A percentile compares a stretch with the other conserved stretches of the same genome.
Conservation (phyloP, 64 coral and sea anemone genomes). For the Montipora cactus region DNA sequence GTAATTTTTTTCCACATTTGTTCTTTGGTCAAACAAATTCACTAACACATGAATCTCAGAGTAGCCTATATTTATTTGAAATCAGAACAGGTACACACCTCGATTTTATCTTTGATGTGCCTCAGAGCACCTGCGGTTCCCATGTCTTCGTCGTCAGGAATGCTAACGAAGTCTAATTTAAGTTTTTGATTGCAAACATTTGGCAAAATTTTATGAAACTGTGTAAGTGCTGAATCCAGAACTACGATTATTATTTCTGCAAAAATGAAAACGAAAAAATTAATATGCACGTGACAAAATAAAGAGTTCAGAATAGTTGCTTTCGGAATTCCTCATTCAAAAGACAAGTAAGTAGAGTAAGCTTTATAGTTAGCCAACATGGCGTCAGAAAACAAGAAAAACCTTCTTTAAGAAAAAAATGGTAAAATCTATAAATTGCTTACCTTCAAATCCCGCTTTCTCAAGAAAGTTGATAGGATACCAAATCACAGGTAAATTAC, state of each 20-base stretch:
- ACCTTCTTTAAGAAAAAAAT: neutral
- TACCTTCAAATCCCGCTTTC: slow-evolving; percentile 98
- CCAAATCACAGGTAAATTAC: slow-evolving; percentile 96
- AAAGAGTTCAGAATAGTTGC: too few relatives aligned
- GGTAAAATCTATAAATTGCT: neutral
- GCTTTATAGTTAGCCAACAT: too few relatives aligned
- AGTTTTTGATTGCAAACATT: slow-evolving; percentile 80
- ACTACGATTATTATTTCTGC: slow-evolving; percentile 92
- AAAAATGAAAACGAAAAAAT: slow-evolving; percentile 12
- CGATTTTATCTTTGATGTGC: slow-evolving; percentile 94
- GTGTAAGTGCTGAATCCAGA: slow-evolving; percentile 76
- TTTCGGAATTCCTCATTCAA: too few relatives aligned
- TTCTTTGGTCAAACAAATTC: too few relatives aligned
- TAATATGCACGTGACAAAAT: neutral
- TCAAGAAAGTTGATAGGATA: slow-evolving; percentile 89
- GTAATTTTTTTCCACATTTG: too few relatives aligned
- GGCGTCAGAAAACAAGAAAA: neutral
- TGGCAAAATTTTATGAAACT: slow-evolving; percentile 75
- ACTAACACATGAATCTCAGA: too few relatives aligned
- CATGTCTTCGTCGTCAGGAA: slow-evolving; percentile 93
- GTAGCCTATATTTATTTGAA: too few relatives aligned
- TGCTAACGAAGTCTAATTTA: slow-evolving; percentile 87
- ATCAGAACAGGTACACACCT: slow-evolving; percentile 49
- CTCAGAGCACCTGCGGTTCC: slow-evolving; percentile 95
- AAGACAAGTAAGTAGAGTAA: too few relatives aligned